Base-by-base conservation (phyloP, 2,888 invertebrate genomes). In the Amitus sp. region DNA sequence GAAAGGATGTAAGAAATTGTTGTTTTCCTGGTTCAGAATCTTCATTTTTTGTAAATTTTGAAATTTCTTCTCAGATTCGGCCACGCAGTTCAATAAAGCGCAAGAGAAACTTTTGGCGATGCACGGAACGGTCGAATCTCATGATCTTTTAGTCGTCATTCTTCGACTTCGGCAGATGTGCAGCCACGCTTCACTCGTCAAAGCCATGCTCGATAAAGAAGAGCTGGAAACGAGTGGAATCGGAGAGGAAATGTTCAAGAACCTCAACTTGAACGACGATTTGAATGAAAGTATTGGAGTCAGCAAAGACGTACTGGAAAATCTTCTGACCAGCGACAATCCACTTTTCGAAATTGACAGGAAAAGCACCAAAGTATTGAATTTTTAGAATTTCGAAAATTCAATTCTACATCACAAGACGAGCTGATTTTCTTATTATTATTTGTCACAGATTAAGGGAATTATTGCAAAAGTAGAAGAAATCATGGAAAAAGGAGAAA, bases 141-240 rank as follows among this genome's bases (percentile, higher is more conserved):
- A 86, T 60, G 84, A 87, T 82, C 92, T 95, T 79, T 83, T 98
- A 66, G 92, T 95, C 0, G 84, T 96, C 1, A 79, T 98, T 10
- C 82, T 97, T 52, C 87, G 97, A 9, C 82, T 98, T 57, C 86
- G 97, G 0, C 97, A 98, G 79, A 89, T 94, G 58, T 94, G 94
- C 77, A 93, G 94, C 75, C 96, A 97, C 84, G 92, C 96, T 20
- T 90, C 90, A 0, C 86, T 98, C 12, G 92, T 96, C 69, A 87
- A 87, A 71, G 78, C 86, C 56, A 87, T 87, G 86, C 57, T 87
- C 71, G 84, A 85, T 68, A 77, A 75, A 33, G 73, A 78, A 5
- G 84, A 83, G 3, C 66, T 72, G 1, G 72, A 68, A 80, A 80
- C 75, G 63, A 84, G 76, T 17, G 79, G 84, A 18, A 77, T 83